Conservation (phyloP, 92 coral and sea anemone species). For the Parazoanthus darwini region DNA sequence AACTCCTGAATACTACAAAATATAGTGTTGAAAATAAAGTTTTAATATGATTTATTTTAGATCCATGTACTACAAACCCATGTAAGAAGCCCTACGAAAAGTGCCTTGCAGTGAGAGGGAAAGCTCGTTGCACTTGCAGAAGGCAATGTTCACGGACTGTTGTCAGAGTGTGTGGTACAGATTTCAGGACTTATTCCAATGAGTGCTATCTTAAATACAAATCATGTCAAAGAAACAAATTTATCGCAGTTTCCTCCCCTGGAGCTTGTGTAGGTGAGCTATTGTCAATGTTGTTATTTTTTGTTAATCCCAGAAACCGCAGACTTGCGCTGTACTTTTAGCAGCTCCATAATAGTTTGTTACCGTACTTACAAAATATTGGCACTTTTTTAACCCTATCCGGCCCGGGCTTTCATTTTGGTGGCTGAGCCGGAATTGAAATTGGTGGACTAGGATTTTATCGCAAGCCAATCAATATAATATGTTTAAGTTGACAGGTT, state of each 20-base stretch:
- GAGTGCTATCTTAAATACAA: conserved; percentile 27
- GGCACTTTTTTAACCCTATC: too few relatives aligned
- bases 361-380: too few relatives aligned
- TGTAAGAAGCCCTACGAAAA: conserved; percentile 22
- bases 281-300: neutral
- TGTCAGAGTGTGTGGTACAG: conserved; percentile 12
- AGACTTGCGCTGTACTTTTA: too few relatives aligned
- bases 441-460: too few relatives aligned
- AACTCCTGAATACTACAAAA: too few relatives aligned
- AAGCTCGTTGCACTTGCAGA: conserved; percentile 22
- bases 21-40: too few relatives aligned
- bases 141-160: conserved; percentile 8
- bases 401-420: too few relatives aligned
- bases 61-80: conserved; percentile 10
- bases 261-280: conserved; percentile 30
- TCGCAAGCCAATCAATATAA: too few relatives aligned
- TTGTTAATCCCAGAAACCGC: too few relatives aligned
- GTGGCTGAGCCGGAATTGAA: too few relatives aligned
- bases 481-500: too few relatives aligned
- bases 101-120: conserved; percentile 1
- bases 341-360: too few relatives aligned
- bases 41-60: neutral
- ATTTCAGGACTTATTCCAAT: conserved; percentile 18
- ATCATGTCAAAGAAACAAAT: conserved; percentile 5
- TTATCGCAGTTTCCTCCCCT: neutral